These are phyloP conservation scores for Epinephelus cyanopodus DNA, from an alignment of 2,113 vertebrate species.

Conservation along the genomic window DNA sequence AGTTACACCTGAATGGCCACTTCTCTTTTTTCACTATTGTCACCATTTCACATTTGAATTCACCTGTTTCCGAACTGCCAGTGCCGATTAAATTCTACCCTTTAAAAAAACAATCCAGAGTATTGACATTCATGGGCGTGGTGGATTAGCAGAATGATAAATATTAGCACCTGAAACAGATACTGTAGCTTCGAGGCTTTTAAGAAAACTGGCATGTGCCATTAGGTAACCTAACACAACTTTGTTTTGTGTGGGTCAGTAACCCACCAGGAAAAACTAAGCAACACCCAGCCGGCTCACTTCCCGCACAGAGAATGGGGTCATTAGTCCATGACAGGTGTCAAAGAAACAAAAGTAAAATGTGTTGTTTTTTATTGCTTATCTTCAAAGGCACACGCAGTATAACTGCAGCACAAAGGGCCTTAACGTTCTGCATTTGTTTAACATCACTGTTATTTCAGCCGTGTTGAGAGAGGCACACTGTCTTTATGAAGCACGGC, in stretches of 20 bases:
- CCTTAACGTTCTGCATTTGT: conserved; percentile 38
- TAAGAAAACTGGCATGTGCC: background rate
- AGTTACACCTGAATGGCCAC: conserved; percentile 73
- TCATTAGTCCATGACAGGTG: conserved; percentile 60
- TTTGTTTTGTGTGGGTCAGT: conserved; percentile 57
- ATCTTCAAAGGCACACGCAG: conserved; percentile 76
- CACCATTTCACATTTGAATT: conserved; percentile 64
- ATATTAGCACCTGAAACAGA: conserved; percentile 33
- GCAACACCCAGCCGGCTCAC: conserved; percentile 41
- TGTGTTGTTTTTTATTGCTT: conserved; percentile 58
- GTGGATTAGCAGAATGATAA: conserved; percentile 26
- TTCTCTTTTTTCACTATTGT: conserved; percentile 53
- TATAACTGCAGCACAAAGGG: conserved; percentile 49
- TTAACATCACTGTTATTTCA: conserved; percentile 36
- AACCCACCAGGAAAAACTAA: conserved; percentile 8
- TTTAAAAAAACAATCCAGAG: conserved; percentile 49
- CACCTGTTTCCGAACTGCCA: conserved; percentile 62
- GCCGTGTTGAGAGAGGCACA: conserved; percentile 53
- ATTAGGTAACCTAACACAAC: conserved; percentile 3
- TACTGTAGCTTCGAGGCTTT: conserved; percentile 16
- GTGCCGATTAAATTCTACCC: conserved; percentile 27
- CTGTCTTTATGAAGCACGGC: conserved; percentile 42
- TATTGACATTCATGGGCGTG: conserved; percentile 23
- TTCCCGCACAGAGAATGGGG: conserved; percentile 66
- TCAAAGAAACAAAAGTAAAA: conserved; percentile 63